Base-by-base conservation (phyloP, 2,888 invertebrate genomes). In the Tricholauxania praeusta region DNA sequence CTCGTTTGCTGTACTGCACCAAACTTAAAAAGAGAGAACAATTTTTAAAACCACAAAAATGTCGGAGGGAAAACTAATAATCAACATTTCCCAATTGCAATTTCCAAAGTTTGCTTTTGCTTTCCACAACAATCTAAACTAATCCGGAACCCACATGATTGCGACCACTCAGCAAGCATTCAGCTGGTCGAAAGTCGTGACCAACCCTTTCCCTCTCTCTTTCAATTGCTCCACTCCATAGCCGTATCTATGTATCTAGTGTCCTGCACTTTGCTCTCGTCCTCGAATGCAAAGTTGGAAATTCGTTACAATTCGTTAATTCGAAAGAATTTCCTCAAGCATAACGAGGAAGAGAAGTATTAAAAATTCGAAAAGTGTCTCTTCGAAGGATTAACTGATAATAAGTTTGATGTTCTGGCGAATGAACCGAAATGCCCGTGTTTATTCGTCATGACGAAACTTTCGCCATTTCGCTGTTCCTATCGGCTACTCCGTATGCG, bases 21-120 rank as follows among this genome's bases (percentile, higher is more conserved):
- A 59, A 66, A 55, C 65, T 10, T 39, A 62, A 70, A 67, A 73
- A 49, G 48, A 66, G 55, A 19, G 22, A 49, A 49, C 4, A 22
- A 51, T 19, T 17, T 59, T 32, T 19, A 32, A 28, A 8, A 8
- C 32, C 10, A 63, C 39, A 55, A 39, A 28, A 62, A n/a, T 69
- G 67, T n/a, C 62, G 68, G n/a, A 59, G 64, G 70, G 74, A 72
- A 74, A 74, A 74, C 76, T 76, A 74, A 74, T 76, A 72, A 76
- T 72, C 76, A 76, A 74, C 76, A 74, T 76, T 76, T 74, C 64
- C 72, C 74, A 76, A 74, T 74, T 74, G 74, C 74, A 76, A 70
- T 74, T 75, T 74, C 19, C 68, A 76, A 74, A 75, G 71, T 71
- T 74, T 74, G 55, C 55, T 63, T 19, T 52, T 71, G 15, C 47